A percentile compares a stretch with the other conserved stretches of the same genome.
Evolutionary conservation across 64 coral and sea anemone species (phyloP).

Genomic region (Trachythela sp.): DNA sequence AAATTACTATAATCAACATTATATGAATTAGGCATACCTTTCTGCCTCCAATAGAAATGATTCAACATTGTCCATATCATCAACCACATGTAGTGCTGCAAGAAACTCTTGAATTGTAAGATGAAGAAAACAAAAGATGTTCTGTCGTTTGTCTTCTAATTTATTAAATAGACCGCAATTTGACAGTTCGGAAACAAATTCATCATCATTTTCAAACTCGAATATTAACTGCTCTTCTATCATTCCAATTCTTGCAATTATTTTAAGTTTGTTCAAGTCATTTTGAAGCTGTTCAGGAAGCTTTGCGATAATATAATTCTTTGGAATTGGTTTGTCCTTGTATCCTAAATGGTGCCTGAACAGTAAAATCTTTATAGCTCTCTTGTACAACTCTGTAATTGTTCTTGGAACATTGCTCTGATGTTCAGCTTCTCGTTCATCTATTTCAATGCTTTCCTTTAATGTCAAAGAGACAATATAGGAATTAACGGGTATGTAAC

Average conservation of each 20-base stretch:
- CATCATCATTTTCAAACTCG: neutral
- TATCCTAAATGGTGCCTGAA: slow-evolving; percentile 24
- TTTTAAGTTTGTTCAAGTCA: neutral
- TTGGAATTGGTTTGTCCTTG: neutral
- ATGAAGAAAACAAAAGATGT: slow-evolving; percentile 20
- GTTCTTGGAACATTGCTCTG: slow-evolving; percentile 13
- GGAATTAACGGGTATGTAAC: neutral
- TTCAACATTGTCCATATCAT: neutral
- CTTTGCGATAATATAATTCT: neutral
- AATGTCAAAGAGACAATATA: neutral
- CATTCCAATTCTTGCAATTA: neutral
- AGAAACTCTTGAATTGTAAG: slow-evolving; percentile 20
- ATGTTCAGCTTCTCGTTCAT: neutral
- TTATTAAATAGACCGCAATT: neutral
- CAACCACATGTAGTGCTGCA: neutral
- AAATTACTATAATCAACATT: neutral
- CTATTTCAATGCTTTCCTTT: neutral
- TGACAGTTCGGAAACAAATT: neutral
- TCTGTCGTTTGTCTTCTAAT: neutral
- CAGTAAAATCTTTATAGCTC: neutral
- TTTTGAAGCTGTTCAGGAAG: neutral
- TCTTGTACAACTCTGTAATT: neutral
- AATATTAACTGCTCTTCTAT: neutral
- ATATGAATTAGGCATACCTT: neutral
- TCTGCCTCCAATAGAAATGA: neutral